Conservation (phyloP, 2,888 invertebrate species). For the Cheilosia soror region DNA sequence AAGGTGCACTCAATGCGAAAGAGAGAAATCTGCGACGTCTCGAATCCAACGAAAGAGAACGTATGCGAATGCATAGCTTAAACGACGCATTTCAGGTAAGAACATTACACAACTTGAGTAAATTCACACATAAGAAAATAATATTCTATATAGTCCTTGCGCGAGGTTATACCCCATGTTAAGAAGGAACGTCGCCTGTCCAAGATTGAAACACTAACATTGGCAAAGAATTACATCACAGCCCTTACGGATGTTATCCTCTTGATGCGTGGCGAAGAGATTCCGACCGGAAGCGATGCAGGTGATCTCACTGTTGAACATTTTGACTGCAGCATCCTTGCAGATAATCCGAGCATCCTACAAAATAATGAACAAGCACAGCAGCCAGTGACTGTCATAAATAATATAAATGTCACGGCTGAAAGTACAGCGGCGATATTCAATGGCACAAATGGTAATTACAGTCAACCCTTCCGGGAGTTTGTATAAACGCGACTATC, state of each 20-base stretch:
- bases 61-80: slow-evolving; percentile 96
- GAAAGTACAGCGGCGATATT: slow-evolving; percentile 74
- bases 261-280: slow-evolving; percentile 87
- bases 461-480: slow-evolving; percentile 83
- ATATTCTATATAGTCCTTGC: slow-evolving; percentile 86
- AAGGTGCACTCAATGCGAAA: slow-evolving; percentile 91
- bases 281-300: slow-evolving; percentile 72
- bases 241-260: slow-evolving; percentile 94
- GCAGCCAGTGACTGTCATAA: slow-evolving; percentile 77
- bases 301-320: slow-evolving; percentile 75
- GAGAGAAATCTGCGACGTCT: slow-evolving; percentile 93
- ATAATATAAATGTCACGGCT: slow-evolving; percentile 75
- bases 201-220: slow-evolving; percentile 94
- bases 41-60: slow-evolving; percentile 95
- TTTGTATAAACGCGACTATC: slow-evolving; percentile 80
- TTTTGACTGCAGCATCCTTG: slow-evolving; percentile 81
- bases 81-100: slow-evolving; percentile 95
- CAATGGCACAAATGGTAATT: slow-evolving; percentile 81
- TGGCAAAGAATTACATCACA: slow-evolving; percentile 96
- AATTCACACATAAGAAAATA: not conserved
- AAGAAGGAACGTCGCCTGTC: slow-evolving; percentile 93
- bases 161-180: slow-evolving; percentile 94
- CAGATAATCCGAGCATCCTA: slow-evolving; percentile 79
- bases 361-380: slow-evolving; percentile 76
- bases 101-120: slow-evolving; percentile 22